Evolutionary conservation across 2,888 invertebrate genomes (phyloP).

Genomic region (Synanthedon andrenaeformis): DNA sequence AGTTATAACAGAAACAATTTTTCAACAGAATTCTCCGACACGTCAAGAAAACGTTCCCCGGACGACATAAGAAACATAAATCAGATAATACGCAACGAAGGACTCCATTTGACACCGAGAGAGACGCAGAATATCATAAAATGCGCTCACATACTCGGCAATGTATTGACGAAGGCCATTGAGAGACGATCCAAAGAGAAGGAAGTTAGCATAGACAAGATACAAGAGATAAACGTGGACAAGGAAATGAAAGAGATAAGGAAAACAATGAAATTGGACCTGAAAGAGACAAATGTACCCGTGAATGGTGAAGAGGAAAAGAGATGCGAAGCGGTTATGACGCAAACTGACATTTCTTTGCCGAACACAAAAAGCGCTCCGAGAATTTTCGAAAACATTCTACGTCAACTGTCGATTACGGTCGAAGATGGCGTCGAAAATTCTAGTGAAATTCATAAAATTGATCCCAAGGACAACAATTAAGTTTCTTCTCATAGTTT

Average conservation of each 20-base stretch:
- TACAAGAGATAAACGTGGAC: conserved; percentile 11
- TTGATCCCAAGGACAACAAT: not conserved
- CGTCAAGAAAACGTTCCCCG: conserved; percentile 37
- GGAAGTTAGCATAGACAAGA: conserved; percentile 8
- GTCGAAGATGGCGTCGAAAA: conserved; percentile 27
- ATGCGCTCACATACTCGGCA: conserved; percentile 53
- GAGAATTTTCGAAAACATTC: conserved; percentile 57
- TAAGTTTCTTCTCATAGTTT: too few relatives aligned
- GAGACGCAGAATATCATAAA: conserved; percentile 57
- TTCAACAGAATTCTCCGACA: conserved; percentile 29
- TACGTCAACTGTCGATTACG: conserved; percentile 49
- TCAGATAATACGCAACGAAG: conserved; percentile 43
- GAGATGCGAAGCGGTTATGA: conserved; percentile 43
- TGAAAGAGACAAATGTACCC: conserved; percentile 45
- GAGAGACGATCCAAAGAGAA: conserved; percentile 36
- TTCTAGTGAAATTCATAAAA: conserved; percentile 8
- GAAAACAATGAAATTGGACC: conserved; percentile 40
- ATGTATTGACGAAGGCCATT: conserved; percentile 44
- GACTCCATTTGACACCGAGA: conserved; percentile 42
- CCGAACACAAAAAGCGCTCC: conserved; percentile 63
- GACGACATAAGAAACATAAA: conserved; percentile 36
- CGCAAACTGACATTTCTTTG: conserved; percentile 59
- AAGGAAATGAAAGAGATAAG: conserved; percentile 27
- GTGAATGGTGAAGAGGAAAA: conserved; percentile 31
- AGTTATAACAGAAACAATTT: too few relatives aligned